phyloP scores from a whole-genome alignment of 2,797 vertebrate genomes.

The Carcharodon carcharias region DNA sequence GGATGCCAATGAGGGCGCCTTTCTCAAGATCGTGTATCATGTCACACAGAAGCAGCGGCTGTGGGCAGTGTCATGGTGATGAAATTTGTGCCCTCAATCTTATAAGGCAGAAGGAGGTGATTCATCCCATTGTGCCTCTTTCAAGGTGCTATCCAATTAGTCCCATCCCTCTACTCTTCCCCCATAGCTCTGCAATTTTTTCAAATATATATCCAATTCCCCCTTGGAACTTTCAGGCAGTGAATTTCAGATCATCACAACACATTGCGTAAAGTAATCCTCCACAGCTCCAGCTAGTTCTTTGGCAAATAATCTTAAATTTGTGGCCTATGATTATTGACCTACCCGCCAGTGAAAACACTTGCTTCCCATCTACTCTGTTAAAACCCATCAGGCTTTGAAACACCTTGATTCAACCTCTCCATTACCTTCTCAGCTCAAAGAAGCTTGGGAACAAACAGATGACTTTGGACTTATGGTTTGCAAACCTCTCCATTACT shows the following conservation, averaged over 20 bases:
- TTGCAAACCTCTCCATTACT: not conserved
- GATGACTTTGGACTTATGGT: not conserved
- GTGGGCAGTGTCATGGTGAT: no score
- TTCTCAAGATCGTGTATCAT: no score
- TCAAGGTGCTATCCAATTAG: not conserved
- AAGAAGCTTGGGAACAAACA: not conserved
- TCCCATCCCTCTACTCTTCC: not conserved
- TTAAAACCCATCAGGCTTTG: not conserved
- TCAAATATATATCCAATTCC: not conserved
- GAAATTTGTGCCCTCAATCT: no score
- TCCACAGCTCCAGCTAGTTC: not conserved
- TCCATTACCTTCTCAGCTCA: not conserved
- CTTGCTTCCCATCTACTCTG: no score
- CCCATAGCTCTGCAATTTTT: not conserved
- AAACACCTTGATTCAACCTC: not conserved
- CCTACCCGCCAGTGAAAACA: not conserved
- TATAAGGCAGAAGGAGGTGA: no score
- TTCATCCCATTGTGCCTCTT: not conserved
- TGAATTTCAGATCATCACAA: not conserved
- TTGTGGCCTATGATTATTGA: not conserved
- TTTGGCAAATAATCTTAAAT: not conserved
- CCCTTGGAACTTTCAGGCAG: not conserved
- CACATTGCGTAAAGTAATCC: not conserved
- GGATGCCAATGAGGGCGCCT: no score
- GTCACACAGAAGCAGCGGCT: no score